Evolutionary conservation across 2,797 vertebrate genomes (phyloP).

Genomic region (Acanthornis magna): DNA sequence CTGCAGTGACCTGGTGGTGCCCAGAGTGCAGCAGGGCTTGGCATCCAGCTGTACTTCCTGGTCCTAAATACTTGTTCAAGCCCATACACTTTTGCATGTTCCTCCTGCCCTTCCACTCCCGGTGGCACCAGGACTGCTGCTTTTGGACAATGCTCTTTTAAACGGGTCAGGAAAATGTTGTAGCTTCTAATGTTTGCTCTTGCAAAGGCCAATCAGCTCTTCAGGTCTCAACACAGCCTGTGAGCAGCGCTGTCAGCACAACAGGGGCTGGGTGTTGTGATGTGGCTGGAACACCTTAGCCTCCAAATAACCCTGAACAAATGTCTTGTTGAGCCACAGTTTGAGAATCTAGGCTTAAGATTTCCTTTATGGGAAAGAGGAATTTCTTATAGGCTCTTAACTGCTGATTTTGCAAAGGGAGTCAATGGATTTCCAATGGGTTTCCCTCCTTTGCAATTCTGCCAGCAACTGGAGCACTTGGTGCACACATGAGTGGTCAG

Average conservation of each 20-base stretch:
- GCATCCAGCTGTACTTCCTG: accelerated
- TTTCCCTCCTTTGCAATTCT: not conserved
- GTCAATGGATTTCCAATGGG: not conserved
- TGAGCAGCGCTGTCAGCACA: not conserved
- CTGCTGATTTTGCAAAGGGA: not conserved
- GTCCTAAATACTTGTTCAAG: accelerated
- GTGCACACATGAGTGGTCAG: not conserved
- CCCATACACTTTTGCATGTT: accelerated
- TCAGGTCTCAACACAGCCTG: not conserved
- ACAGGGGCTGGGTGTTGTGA: not conserved
- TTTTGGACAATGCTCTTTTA: not conserved
- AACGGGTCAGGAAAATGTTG: not conserved
- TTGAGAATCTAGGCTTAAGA: not conserved
- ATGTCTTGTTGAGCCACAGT: not conserved
- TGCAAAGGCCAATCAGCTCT: not conserved
- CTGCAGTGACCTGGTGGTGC: not conserved
- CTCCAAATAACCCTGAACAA: not conserved
- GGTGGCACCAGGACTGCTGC: not conserved
- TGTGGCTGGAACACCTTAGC: not conserved
- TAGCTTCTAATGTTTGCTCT: not conserved
- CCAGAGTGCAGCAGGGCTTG: not conserved
- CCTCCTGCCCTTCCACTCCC: not conserved
- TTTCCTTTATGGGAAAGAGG: not conserved
- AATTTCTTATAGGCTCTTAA: not conserved
- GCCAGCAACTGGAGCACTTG: not conserved